These are phyloP conservation scores for Arnoldichthys spilopterus DNA, from an alignment of 2,797 vertebrate species.

Conservation along the genomic window DNA sequence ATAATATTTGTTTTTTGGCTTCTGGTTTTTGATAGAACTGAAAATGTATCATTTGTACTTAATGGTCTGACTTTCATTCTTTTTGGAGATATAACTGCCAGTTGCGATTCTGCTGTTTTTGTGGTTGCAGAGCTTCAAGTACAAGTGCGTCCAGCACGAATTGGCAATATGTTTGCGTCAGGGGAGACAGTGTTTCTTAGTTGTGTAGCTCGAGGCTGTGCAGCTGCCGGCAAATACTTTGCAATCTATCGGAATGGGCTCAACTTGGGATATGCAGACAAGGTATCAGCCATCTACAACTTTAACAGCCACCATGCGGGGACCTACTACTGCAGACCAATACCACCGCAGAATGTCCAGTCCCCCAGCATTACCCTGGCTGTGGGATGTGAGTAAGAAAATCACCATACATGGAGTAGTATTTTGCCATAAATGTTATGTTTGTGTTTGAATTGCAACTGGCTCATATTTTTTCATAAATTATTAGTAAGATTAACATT, in stretches of 20 bases:
- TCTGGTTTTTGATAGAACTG: too few species aligned
- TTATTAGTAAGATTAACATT: not conserved
- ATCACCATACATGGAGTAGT: not conserved
- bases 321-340: conserved; percentile 76
- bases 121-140: conserved; percentile 76
- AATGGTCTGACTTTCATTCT: too few species aligned
- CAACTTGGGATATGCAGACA: conserved; percentile 75
- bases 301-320: conserved; percentile 75
- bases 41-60: too few species aligned
- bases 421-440: not conserved
- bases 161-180: conserved; percentile 73
- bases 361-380: conserved; percentile 69
- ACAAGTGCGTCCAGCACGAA: conserved; percentile 74
- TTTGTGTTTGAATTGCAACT: too few species aligned
- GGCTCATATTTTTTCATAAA: too few species aligned
- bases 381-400: conserved; percentile 72
- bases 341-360: conserved; percentile 78
- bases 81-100: not conserved
- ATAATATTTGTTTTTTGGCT: too few species aligned
- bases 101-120: not conserved
- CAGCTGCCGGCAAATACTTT: conserved; percentile 72
- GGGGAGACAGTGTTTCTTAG: conserved; percentile 79
- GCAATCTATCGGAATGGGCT: conserved; percentile 77
- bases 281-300: conserved; percentile 74
- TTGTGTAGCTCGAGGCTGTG: conserved; percentile 78